These are phyloP conservation scores for Ceratina australensis DNA, from an alignment of 1,140 invertebrate species.

Conservation along the genomic window DNA sequence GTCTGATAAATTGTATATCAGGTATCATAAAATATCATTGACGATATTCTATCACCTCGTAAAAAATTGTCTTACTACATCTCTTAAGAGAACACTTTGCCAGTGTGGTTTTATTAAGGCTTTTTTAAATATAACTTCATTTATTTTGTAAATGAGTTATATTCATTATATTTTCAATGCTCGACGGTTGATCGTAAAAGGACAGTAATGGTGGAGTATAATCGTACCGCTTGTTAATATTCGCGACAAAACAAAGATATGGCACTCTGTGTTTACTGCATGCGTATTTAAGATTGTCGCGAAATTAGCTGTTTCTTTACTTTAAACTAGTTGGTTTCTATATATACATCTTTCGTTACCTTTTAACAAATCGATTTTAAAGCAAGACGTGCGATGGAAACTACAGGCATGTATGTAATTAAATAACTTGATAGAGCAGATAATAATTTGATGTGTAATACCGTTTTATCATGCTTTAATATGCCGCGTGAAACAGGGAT, in stretches of 20 bases:
- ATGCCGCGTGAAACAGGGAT: not conserved
- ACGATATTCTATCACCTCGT: not conserved
- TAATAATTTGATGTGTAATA: not conserved
- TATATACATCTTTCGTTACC: too few relatives aligned
- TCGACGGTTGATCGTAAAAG: not conserved
- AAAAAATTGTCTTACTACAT: not conserved
- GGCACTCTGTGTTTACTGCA: not conserved
- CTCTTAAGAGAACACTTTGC: too few relatives aligned
- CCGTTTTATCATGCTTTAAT: not conserved
- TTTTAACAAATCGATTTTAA: not conserved
- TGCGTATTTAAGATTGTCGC: not conserved
- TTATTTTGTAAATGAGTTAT: not conserved
- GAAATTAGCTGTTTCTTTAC: not conserved
- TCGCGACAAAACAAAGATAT: conserved; percentile 33
- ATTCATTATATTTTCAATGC: not conserved
- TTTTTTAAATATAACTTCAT: too few relatives aligned
- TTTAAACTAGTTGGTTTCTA: not conserved
- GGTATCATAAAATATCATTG: not conserved
- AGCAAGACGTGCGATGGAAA: not conserved
- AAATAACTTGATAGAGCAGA: not conserved
- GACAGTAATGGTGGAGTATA: not conserved
- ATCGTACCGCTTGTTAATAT: not conserved
- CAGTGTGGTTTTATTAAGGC: too few relatives aligned
- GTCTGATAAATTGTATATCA: not conserved
- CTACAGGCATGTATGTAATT: not conserved